phyloP scores from a whole-genome alignment of 1,140 invertebrate species.

The Alviniconcha marisindica region DNA sequence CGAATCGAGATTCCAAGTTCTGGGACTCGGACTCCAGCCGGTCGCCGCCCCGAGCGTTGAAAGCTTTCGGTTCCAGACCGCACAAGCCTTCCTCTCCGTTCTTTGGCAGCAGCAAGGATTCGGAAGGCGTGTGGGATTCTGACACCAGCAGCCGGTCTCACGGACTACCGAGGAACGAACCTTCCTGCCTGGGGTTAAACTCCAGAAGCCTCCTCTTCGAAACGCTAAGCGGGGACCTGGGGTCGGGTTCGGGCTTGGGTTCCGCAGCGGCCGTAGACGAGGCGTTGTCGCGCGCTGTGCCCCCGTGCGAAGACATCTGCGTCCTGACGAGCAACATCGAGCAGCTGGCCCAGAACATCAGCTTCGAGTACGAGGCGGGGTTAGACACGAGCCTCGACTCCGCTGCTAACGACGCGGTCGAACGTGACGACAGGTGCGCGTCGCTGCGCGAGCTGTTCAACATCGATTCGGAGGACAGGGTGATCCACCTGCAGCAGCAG shows the following conservation, averaged over 20 bases:
- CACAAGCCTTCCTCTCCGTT: no score
- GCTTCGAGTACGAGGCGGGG: constrained; percentile 58
- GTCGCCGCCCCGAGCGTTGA: not conserved
- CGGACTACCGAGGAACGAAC: not conserved
- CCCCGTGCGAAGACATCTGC: constrained; percentile 41
- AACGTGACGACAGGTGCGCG: not conserved
- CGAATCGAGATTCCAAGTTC: constrained; percentile 3
- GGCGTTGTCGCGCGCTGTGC: not conserved
- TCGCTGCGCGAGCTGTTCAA: not conserved
- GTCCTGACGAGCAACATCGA: constrained; percentile 42
- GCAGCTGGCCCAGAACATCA: constrained; percentile 50
- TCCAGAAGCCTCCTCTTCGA: not conserved
- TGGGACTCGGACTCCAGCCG: constrained; percentile 24
- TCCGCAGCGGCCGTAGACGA: not conserved
- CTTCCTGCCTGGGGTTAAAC: no score
- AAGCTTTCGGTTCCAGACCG: no score
- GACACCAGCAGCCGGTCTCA: not conserved
- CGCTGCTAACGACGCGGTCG: not conserved
- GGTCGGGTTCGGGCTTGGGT: no score
- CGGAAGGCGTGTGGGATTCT: not conserved
- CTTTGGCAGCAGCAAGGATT: not conserved
- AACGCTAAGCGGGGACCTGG: not conserved
- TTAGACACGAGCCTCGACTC: constrained; percentile 49
- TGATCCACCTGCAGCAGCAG: no score
- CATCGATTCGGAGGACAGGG: not conserved